Percentiles rank a stretch among this genome's conserved stretches.
Conservation (phyloP, 2,113 vertebrate genomes). For the Alaudala cheleensis region DNA sequence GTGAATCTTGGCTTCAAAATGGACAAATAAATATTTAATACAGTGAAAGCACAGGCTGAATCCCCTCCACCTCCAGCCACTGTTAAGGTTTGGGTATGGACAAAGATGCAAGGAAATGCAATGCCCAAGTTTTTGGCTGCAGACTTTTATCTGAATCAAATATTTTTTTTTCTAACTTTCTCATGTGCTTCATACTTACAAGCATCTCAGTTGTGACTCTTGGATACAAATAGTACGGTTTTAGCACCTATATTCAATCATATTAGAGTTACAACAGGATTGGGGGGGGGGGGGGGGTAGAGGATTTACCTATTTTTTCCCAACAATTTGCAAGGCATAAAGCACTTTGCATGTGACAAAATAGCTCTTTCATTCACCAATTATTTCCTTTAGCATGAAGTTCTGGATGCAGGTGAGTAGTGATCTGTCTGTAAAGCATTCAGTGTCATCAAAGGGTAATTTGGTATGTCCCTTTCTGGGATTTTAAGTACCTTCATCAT, state of each 20-base stretch:
- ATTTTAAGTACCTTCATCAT: not conserved
- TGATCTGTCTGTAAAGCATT: not conserved
- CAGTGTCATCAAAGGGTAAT: not conserved
- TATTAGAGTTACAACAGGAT: not conserved
- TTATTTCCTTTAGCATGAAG: not conserved
- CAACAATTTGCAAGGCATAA: not conserved
- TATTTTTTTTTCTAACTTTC: not conserved
- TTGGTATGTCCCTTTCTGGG: not conserved
- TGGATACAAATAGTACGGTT: not conserved
- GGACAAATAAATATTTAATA: not conserved
- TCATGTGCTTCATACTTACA: not conserved
- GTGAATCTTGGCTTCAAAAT: not conserved
- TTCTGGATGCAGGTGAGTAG: not conserved
- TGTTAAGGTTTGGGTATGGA: not conserved
- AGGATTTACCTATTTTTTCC: not conserved
- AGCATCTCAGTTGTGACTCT: not conserved
- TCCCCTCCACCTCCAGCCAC: not conserved
- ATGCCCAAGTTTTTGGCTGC: not conserved
- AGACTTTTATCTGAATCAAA: not conserved
- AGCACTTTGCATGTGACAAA: not conserved
- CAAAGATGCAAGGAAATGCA: not conserved
- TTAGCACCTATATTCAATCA: not conserved
- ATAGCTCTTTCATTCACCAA: not conserved
- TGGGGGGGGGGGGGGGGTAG: not conserved
- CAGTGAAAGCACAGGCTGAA: not conserved